Evolutionary conservation across 2,888 invertebrate genomes (phyloP), one percentile per base, ranked within the genome.

Genomic region (Prenolepis imparis): DNA sequence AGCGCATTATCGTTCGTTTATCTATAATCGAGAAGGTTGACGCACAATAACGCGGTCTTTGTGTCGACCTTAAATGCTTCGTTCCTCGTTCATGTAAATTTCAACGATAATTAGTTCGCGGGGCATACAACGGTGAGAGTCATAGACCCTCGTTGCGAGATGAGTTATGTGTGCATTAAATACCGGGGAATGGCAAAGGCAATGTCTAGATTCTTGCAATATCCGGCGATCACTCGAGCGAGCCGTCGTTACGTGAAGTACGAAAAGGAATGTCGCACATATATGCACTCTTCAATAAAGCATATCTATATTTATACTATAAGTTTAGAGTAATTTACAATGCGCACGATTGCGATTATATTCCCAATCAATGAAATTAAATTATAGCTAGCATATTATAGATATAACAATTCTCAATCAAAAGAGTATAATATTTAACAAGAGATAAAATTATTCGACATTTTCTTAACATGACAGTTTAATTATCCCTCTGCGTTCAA

Each of bases 191-290:
- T n/a, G 59, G 73, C 74, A 57, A 67, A 84, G 63, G 82, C n/a
- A 67, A 83, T 59, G 74, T 59, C 52, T 75, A 63, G 61, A 84
- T 84, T 84, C 74, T 74, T 83, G 83, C 28, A 75, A 83, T 84
- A 84, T 83, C 64, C 84, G 64, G 18, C 75, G 48, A 75, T 52
- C 83, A 70, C 68, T 68, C 52, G 67, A 61, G 66, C 48, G 57
- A 59, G 36, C 41, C 48, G 24, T 57, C 52, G 39, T 41, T 48
- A 28, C 59, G 77, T 59, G 9, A 39, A 64, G 39, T 39, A 63
- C 64, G 61, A 55, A 81, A 52, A 81, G 81, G 39, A 63, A 82
- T 83, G 44, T n/a, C 55, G 48, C 28, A 9, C 12, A 57, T 15
- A 36, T 52, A 61, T 52, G 28, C 52, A 18, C 18, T 18, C n/a